These are phyloP conservation scores for Chymomyza costata DNA, from an alignment of 1,140 invertebrate species.

Conservation along the genomic window DNA sequence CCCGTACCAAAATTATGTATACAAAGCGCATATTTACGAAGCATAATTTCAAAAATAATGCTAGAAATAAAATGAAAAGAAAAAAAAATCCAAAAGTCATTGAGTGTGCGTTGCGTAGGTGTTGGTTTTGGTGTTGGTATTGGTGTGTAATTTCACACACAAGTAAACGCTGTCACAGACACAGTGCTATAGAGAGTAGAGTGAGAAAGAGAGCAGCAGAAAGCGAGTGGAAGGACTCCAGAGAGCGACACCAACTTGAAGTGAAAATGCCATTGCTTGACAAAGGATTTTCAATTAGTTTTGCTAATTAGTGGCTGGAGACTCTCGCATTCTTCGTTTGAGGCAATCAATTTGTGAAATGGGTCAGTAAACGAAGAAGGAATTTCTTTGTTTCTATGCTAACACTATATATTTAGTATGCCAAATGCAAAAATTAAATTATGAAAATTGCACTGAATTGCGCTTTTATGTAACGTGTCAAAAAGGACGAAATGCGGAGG, in stretches of 20 bases:
- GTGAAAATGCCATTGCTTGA: constrained; percentile 15
- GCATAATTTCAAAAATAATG: no score
- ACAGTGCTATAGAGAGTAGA: constrained; percentile 3
- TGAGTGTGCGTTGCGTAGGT: no score
- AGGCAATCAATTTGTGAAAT: no score
- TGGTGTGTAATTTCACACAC: no score
- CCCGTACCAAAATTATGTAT: no score
- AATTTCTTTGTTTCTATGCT: constrained; percentile 11
- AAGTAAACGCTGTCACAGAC: no score
- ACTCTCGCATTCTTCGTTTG: not conserved
- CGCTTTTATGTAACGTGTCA: constrained; percentile 7
- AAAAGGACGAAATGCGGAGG: no score
- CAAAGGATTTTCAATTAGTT: constrained; percentile 33
- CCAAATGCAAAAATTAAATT: constrained; percentile 32
- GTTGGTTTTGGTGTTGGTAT: no score
- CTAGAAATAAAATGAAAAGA: no score
- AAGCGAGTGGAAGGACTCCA: not conserved
- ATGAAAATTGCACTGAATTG: constrained; percentile 27
- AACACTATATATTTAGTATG: no score
- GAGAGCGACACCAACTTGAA: not conserved
- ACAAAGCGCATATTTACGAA: no score
- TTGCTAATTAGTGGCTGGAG: not conserved
- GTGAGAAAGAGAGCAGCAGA: not conserved
- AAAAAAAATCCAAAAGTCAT: no score
- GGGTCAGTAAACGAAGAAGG: not conserved